Percentiles rank a stretch among this genome's conserved stretches.
phyloP scores from a whole-genome alignment of 2,888 invertebrate genomes.

The Hirtodrosophila trivittata region DNA sequence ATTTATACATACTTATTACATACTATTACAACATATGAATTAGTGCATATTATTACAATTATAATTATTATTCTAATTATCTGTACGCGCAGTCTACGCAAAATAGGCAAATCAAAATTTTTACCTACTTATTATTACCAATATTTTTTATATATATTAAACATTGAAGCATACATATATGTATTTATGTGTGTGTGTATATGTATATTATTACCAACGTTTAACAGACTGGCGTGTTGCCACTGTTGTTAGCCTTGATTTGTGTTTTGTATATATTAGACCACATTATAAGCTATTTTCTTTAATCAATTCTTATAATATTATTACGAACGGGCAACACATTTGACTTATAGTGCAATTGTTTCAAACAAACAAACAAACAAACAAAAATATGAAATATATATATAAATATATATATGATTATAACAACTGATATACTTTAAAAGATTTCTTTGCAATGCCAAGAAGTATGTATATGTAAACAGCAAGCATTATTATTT shows the following conservation, averaged over 20 bases:
- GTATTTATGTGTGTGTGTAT: constrained; percentile 23
- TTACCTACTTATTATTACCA: constrained; percentile 39
- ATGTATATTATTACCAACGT: constrained; percentile 20
- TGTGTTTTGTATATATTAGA: constrained; percentile 78
- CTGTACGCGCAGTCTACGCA: constrained; percentile 48
- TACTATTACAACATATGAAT: constrained; percentile 54
- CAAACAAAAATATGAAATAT: constrained; percentile 46
- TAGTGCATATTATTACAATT: constrained; percentile 24
- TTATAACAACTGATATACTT: constrained; percentile 52
- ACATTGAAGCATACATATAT: constrained; percentile 21
- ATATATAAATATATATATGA: constrained; percentile 46
- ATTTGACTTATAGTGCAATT: constrained; percentile 80
- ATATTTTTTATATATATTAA: constrained; percentile 20
- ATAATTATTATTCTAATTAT: constrained; percentile 32
- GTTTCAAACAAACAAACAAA: constrained; percentile 72
- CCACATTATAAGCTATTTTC: constrained; percentile 58
- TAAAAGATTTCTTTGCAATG: constrained; percentile 70
- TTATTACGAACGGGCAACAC: constrained; percentile 71
- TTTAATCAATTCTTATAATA: constrained; percentile 48
- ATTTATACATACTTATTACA: constrained; percentile 64
- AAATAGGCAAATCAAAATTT: constrained; percentile 70
- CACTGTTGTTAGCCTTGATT: constrained; percentile 73
- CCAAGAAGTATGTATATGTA: constrained; percentile 58
- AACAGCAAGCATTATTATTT: constrained; percentile 43
- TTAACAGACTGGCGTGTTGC: constrained; percentile 58